These are phyloP conservation scores for Sialis fuliginosa DNA, from an alignment of 2,888 invertebrate species.

Conservation along the genomic window DNA sequence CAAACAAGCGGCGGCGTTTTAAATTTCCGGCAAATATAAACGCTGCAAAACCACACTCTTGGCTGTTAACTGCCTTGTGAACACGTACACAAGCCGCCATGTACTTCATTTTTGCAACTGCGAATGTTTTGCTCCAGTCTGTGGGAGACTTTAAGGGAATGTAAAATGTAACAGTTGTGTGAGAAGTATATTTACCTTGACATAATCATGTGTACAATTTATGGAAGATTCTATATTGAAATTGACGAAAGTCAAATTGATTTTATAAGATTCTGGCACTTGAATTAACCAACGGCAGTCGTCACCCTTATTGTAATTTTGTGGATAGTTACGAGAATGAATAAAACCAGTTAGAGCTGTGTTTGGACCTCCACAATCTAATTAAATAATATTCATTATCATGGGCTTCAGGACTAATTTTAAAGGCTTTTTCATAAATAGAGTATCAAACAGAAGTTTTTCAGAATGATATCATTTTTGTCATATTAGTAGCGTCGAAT, in stretches of 20 bases:
- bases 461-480: conserved; percentile 8
- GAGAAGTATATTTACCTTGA: conserved; percentile 26
- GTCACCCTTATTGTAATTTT: conserved; percentile 51
- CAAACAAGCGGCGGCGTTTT: no score
- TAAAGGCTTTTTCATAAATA: no score
- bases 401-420: no score
- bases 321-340: conserved; percentile 68
- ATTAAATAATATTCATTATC: conserved; percentile 16
- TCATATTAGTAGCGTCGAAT: no score
- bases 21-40: no score
- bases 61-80: no score
- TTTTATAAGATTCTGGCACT: conserved; percentile 45
- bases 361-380: conserved; percentile 62
- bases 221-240: conserved; percentile 35
- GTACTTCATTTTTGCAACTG: no score
- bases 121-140: no score
- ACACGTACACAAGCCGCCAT: no score
- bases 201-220: conserved; percentile 33
- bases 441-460: no score
- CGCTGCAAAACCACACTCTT: no score
- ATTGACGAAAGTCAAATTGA: conserved; percentile 50
- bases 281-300: conserved; percentile 65
- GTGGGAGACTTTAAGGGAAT: no score
- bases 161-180: neutral
- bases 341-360: conserved; percentile 43